Evolutionary conservation across 2,888 invertebrate genomes (phyloP).

Genomic region (Crocallis elinguaria): DNA sequence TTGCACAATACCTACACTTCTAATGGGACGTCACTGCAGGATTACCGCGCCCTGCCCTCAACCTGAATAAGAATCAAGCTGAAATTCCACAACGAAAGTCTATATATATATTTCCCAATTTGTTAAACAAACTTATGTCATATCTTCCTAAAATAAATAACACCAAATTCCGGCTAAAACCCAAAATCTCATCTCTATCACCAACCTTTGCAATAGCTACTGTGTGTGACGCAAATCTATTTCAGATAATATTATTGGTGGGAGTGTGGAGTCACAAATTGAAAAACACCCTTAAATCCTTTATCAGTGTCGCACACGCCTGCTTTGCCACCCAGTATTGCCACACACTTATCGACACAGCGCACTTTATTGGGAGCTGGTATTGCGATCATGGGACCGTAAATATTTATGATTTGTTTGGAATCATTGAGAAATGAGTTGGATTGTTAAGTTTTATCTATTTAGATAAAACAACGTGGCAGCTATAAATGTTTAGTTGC

Average conservation of each 20-base stretch:
- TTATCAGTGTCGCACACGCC: conserved; percentile 68
- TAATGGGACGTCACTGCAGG: no score
- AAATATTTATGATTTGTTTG: conserved; percentile 52
- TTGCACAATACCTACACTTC: no score
- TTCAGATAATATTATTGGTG: conserved; percentile 54
- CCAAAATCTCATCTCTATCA: conserved; percentile 1
- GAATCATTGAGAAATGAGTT: conserved; percentile 14
- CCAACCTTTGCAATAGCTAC: conserved; percentile 24
- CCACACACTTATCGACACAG: conserved; percentile 66
- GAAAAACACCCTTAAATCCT: conserved; percentile 69
- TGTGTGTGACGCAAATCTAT: conserved; percentile 43
- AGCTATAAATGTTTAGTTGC: no score
- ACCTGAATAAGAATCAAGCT: no score
- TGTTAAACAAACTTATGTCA: no score
- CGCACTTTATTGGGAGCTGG: conserved; percentile 55
- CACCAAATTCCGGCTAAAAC: conserved; percentile 1
- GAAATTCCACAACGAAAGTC: no score
- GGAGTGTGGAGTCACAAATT: conserved; percentile 55
- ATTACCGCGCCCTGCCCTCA: no score
- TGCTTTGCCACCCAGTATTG: conserved; percentile 58
- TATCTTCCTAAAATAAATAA: background rate
- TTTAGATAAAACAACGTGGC: no score
- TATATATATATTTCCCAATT: no score
- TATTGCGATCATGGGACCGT: conserved; percentile 48
- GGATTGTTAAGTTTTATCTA: background rate